These are phyloP conservation scores for Harpagifer antarcticus DNA, from an alignment of 2,797 vertebrate species.

Conservation along the genomic window DNA sequence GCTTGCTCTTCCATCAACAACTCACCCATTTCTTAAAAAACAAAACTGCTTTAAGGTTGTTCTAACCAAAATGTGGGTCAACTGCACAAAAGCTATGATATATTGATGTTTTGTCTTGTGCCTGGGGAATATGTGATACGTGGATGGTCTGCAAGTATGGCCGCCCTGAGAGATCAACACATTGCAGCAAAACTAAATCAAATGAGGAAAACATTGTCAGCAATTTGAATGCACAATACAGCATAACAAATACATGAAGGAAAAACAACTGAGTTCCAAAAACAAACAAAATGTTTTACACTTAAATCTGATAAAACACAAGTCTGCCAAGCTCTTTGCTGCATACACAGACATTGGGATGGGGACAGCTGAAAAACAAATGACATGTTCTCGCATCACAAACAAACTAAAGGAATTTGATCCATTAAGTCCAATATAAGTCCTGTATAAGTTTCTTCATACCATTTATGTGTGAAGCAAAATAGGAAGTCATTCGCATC, in stretches of 20 bases:
- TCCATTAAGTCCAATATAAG: too few relatives aligned
- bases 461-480: too few relatives aligned
- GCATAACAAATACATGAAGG: neutral
- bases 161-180: neutral
- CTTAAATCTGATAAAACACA: neutral
- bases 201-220: neutral
- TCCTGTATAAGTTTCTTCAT: too few relatives aligned
- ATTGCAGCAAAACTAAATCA: neutral
- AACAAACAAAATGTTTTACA: neutral
- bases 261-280: neutral
- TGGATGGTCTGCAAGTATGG: neutral
- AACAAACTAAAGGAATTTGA: too few relatives aligned
- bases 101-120: neutral
- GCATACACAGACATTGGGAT: too few relatives aligned
- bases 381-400: too few relatives aligned
- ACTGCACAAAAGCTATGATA: neutral
- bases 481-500: neutral
- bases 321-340: too few relatives aligned
- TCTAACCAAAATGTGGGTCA: neutral
- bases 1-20: neutral
- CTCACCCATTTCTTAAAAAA: constrained; percentile 8
- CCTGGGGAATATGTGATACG: neutral
- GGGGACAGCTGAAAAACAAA: too few relatives aligned
- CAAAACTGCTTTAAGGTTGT: constrained; percentile 6
- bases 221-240: neutral